Conservation (phyloP, 2,888 invertebrate genomes). For the Thyatira batis region DNA sequence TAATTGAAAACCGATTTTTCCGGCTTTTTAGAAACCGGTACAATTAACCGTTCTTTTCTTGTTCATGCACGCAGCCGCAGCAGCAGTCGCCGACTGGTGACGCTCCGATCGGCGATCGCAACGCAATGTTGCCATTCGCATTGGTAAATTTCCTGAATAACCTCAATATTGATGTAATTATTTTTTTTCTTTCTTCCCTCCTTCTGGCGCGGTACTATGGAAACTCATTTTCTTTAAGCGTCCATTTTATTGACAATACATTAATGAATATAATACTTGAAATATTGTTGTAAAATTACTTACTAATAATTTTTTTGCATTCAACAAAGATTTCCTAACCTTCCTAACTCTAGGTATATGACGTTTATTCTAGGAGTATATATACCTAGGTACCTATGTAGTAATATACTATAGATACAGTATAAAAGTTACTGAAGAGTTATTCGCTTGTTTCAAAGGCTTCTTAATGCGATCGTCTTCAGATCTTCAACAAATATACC, state of each 20-base stretch:
- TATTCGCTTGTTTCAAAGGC: not conserved
- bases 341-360: conserved; percentile 7
- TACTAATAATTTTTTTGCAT: no score
- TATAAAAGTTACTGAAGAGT: not conserved
- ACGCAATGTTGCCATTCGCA: conserved; percentile 77
- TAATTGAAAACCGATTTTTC: conserved; percentile 7
- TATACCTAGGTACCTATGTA: no score
- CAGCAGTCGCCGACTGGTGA: conserved; percentile 75
- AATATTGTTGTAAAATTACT: no score
- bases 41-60: not conserved
- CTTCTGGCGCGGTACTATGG: conserved; percentile 26
- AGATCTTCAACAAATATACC: not conserved
- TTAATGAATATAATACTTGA: conserved; percentile 16
- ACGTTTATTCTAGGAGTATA: no score
- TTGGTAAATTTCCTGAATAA: conserved; percentile 81
- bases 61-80: conserved; percentile 56
- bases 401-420: conserved; percentile 5
- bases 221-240: conserved; percentile 38
- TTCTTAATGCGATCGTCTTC: not conserved
- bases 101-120: conserved; percentile 65
- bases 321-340: no score
- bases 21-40: not conserved
- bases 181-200: conserved; percentile 41
- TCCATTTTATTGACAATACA: conserved; percentile 7
- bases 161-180: conserved; percentile 81